phyloP scores from a whole-genome alignment of 2,888 invertebrate species.

The Gibbula magus region DNA sequence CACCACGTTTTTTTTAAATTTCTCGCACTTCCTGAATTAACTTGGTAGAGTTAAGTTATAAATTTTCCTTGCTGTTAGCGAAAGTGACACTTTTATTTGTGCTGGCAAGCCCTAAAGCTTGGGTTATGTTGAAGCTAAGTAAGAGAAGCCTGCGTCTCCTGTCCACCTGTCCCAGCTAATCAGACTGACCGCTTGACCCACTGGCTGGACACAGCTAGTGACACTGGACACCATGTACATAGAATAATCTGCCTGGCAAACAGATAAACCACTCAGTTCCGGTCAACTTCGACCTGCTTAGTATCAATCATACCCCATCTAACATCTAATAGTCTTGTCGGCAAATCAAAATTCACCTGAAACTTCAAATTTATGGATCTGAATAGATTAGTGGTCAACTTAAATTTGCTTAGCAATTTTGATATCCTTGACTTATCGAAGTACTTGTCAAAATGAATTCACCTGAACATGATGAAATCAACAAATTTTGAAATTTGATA shows the following conservation, averaged over 20 bases:
- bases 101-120: slow-evolving; percentile 3
- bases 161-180: neutral
- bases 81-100: slow-evolving; percentile 20
- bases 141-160: neutral
- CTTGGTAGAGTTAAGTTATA: neutral
- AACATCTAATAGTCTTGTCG: no score
- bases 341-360: no score
- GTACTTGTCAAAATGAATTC: no score
- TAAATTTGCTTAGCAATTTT: no score
- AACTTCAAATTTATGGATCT: no score
- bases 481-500: no score
- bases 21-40: no score
- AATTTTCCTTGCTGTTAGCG: neutral
- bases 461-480: no score
- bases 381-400: no score
- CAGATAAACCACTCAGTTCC: slow-evolving; percentile 3
- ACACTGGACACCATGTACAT: slow-evolving; percentile 3
- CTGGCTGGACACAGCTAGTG: neutral
- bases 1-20: no score
- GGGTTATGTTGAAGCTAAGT: neutral
- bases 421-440: no score
- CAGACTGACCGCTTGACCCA: slow-evolving; percentile 4
- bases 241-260: neutral
- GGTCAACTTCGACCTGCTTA: neutral
- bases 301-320: no score